Percentiles rank a stretch among this genome's conserved stretches.
These are phyloP conservation scores for Lineus longissimus DNA, from an alignment of 1,140 invertebrate species.

Conservation along the genomic window DNA sequence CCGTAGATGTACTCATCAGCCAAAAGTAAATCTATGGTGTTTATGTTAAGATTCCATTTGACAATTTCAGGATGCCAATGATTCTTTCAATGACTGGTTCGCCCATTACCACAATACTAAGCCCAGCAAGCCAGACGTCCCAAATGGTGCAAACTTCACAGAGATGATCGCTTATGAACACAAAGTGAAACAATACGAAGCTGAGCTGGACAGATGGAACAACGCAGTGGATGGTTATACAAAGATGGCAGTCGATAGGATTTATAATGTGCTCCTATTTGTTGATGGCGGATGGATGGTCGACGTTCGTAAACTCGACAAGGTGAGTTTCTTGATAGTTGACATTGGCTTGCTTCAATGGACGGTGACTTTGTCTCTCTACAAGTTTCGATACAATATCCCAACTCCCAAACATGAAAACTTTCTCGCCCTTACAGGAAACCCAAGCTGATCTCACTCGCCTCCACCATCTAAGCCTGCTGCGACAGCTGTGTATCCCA, in stretches of 20 bases:
- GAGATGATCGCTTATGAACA: slow-evolving; percentile 86
- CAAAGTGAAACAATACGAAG: slow-evolving; percentile 69
- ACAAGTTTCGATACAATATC: too few relatives aligned
- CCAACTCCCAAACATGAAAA: too few relatives aligned
- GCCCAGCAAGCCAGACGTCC: slow-evolving; percentile 57
- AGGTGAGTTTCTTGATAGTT: not conserved
- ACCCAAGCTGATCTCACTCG: slow-evolving; percentile 55
- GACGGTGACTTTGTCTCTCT: too few relatives aligned
- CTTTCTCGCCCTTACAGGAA: not conserved
- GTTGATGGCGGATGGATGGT: slow-evolving; percentile 85
- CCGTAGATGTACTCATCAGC: too few relatives aligned
- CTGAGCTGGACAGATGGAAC: slow-evolving; percentile 76
- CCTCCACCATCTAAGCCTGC: slow-evolving; percentile 64
- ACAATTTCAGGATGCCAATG: slow-evolving; percentile 69
- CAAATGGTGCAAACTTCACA: slow-evolving; percentile 67
- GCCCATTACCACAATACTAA: slow-evolving; percentile 74
- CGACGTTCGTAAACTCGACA: slow-evolving; percentile 54
- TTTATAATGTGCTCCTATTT: slow-evolving; percentile 86
- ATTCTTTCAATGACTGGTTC: slow-evolving; percentile 86
- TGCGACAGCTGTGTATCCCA: slow-evolving; percentile 79
- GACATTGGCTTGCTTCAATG: too few relatives aligned
- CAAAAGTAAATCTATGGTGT: too few relatives aligned
- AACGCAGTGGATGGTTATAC: slow-evolving; percentile 63
- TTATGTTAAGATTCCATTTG: too few relatives aligned
- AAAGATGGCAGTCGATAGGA: slow-evolving; percentile 69